These are phyloP conservation scores for Mastigias papua DNA, from an alignment of 30 jellyfish, hydroid and myxozoan species.

Conservation along the genomic window DNA sequence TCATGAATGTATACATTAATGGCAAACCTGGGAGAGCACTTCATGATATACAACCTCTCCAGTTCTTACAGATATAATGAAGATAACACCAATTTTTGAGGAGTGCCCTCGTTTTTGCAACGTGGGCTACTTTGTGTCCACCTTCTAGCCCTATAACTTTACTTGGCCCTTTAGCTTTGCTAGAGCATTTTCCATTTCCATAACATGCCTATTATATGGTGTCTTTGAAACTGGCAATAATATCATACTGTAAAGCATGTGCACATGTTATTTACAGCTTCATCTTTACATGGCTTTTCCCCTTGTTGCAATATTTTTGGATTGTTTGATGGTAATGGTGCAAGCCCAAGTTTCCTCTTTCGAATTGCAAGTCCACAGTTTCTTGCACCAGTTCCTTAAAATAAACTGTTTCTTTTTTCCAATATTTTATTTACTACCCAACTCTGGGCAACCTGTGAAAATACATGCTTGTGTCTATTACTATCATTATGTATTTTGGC, in stretches of 20 bases:
- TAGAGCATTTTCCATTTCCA: slow-evolving; percentile 6
- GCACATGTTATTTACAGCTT: background rate
- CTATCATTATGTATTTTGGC: slow-evolving; percentile 45
- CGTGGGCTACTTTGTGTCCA: slow-evolving; percentile 14
- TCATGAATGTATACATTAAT: slow-evolving; percentile 35
- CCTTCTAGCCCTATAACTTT: slow-evolving; percentile 10
- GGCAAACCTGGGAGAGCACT: slow-evolving; percentile 52
- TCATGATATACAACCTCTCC: slow-evolving; percentile 59
- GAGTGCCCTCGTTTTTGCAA: slow-evolving; percentile 13
- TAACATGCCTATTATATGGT: slow-evolving; percentile 36
- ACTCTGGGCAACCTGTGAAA: slow-evolving; percentile 38
- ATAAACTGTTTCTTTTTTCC: slow-evolving; percentile 2
- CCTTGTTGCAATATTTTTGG: slow-evolving; percentile 44
- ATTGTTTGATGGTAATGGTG: slow-evolving; percentile 7
- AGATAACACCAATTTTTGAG: slow-evolving; percentile 74
- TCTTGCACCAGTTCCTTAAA: background rate
- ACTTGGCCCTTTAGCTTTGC: slow-evolving; percentile 1
- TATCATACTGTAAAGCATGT: background rate
- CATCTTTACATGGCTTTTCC: slow-evolving; percentile 59
- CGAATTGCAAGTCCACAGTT: background rate
- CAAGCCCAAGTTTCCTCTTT: background rate
- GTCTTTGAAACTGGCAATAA: background rate
- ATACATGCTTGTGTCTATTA: slow-evolving; percentile 11
- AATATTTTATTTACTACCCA: slow-evolving; percentile 15
- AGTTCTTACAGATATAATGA: slow-evolving; percentile 55